phyloP scores from a whole-genome alignment of 2,113 vertebrate species.

The Candoia aspera region DNA sequence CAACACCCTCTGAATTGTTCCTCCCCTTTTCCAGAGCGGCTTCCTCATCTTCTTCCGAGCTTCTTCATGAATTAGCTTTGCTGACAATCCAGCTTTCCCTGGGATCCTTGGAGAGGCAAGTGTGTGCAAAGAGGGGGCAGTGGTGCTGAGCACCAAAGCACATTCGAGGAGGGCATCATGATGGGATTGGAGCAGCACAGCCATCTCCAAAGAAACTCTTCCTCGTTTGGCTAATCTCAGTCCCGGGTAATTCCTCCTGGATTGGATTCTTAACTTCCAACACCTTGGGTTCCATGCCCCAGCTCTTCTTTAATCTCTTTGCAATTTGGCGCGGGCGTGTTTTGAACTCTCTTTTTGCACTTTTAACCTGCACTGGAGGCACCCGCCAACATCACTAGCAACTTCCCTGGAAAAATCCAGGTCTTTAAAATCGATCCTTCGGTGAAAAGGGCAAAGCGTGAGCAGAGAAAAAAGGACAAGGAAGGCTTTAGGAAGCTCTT shows the following conservation, averaged over 20 bases:
- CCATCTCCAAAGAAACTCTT: not conserved
- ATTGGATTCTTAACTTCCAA: not conserved
- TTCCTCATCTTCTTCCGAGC: not conserved
- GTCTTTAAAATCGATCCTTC: conserved; percentile 46
- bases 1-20: not conserved
- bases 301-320: not conserved
- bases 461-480: conserved; percentile 22
- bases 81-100: not conserved
- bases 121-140: not conserved
- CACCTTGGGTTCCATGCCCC: fast-evolving
- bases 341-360: not conserved
- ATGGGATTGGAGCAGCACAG: no score
- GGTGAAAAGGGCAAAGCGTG: conserved; percentile 56
- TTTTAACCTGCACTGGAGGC: not conserved
- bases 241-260: not conserved
- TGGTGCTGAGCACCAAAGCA: not conserved
- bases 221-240: not conserved
- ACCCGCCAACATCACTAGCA: not conserved
- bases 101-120: fast-evolving
- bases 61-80: not conserved
- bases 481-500: not conserved
- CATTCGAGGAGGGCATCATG: not conserved
- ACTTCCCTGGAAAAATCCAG: not conserved
- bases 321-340: not conserved
- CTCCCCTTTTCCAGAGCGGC: not conserved